A percentile compares a stretch with the other conserved stretches of the same genome.
Conservation (phyloP, 2,888 invertebrate genomes). For the Anaspis maculata region DNA sequence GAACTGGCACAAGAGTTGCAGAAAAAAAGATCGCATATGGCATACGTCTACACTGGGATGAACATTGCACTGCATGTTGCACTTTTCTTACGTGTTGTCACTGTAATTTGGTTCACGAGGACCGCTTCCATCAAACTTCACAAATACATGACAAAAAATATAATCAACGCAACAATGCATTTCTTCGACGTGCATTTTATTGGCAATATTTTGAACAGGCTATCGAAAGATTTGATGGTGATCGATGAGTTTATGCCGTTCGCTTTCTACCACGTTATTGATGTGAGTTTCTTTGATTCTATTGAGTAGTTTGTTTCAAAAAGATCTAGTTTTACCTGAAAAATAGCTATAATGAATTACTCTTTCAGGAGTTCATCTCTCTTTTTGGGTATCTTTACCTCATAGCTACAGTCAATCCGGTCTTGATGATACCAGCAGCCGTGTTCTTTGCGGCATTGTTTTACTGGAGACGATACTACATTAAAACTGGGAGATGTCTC, state of each 20-base stretch:
- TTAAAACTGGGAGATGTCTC: slow-evolving; percentile 69
- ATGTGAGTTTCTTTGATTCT: too few species aligned
- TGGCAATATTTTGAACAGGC: slow-evolving; percentile 47
- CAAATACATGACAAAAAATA: slow-evolving; percentile 49
- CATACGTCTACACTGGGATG: too few species aligned
- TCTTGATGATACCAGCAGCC: slow-evolving; percentile 56
- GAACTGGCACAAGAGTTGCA: too few species aligned
- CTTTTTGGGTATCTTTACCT: slow-evolving; percentile 64
- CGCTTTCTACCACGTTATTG: slow-evolving; percentile 2
- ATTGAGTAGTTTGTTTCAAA: slow-evolving; percentile 7
- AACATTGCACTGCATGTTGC: too few species aligned
- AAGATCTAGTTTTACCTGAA: too few species aligned
- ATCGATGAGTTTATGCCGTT: slow-evolving; percentile 44
- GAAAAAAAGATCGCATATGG: too few species aligned
- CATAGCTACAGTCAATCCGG: slow-evolving; percentile 60
- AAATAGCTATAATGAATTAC: too few species aligned
- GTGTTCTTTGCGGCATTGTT: slow-evolving; percentile 56
- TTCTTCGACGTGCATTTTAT: slow-evolving; percentile 36
- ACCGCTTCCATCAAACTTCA: slow-evolving; percentile 41
- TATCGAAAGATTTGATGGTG: slow-evolving; percentile 61
- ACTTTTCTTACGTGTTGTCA: too few species aligned
- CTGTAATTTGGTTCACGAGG: too few species aligned
- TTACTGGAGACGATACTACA: slow-evolving; percentile 55
- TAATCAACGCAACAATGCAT: slow-evolving; percentile 47
- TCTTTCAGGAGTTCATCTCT: slow-evolving; percentile 45